Base-by-base conservation (phyloP, 2,888 invertebrate species). In the Yponomeuta sedellus region DNA sequence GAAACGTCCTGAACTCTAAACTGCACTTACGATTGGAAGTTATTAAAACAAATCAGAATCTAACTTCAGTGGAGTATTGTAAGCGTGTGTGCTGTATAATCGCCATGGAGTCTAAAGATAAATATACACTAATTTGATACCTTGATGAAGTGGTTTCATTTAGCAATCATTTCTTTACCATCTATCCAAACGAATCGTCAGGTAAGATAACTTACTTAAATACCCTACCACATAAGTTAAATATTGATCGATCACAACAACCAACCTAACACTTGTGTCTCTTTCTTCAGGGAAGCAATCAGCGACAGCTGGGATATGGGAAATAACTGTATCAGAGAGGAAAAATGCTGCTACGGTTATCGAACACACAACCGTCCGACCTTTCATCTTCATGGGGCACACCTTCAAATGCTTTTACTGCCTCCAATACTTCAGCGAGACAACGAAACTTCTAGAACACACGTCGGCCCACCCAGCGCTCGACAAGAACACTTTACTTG, bases 401-500 rank as follows among this genome's bases (percentile, higher is more conserved):
- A 78, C 76, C 64, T 85, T 83, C 64, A 82, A 79, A 73, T 85
- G 85, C 67, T 86, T 86, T 67, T 85, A 72, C 68, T 86, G 86
- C 68, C 66, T 67, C 6, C 73, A 81, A 64, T 80, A 83, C 65
- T 71, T 77, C 66, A 75, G 78, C 0, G 82, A 85, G 6, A 44
- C 75, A 0, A 34, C 68, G 0, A 40, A 68, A 0, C 68, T 85
- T 34, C 64, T 82, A n/a, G 69, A 78, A 12, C 86, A 85, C 66
- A 81, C 81, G 0, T 44, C 67, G 0, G 71, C 71, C 0, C 85
- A 86, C 61, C 67, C 71, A 34, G 63, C 76, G 0, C 67, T 68
- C 0, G 74, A 69, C 10, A 66, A 74, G 5, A 69, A 74, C 0
- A 64, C 61, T 0, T 76, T 83, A 6, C 68, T 80, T 25, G 69